Conservation (phyloP, 2,888 invertebrate species). For the Phyllotreta cruciferae region DNA sequence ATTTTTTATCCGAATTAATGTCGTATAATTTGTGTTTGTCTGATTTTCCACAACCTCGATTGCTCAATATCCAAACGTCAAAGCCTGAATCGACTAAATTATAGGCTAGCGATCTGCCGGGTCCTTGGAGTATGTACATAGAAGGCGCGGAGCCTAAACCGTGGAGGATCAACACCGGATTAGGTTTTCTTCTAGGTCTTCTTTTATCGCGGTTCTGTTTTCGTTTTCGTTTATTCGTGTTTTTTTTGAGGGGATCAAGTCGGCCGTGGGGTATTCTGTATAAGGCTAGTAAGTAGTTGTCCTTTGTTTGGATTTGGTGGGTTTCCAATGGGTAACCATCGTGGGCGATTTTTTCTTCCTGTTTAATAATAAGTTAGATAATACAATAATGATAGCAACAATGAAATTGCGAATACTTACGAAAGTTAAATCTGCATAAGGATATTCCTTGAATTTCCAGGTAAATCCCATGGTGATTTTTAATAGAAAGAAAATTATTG, state of each 20-base stretch:
- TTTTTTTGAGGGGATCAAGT: neutral
- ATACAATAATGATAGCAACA: no score
- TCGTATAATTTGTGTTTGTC: slow-evolving; percentile 63
- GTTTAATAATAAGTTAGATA: no score
- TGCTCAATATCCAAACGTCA: slow-evolving; percentile 84
- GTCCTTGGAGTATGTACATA: slow-evolving; percentile 77
- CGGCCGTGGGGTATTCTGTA: slow-evolving; percentile 69
- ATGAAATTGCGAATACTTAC: slow-evolving; percentile 18
- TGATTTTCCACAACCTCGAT: slow-evolving; percentile 75
- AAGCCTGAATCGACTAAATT: slow-evolving; percentile 71
- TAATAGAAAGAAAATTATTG: no score
- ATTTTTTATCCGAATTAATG: slow-evolving; percentile 59
- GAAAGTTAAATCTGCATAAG: slow-evolving; percentile 22
- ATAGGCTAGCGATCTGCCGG: slow-evolving; percentile 66
- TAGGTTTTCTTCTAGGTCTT: slow-evolving; percentile 54
- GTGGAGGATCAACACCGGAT: slow-evolving; percentile 70
- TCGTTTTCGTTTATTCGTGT: no score
- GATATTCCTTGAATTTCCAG: slow-evolving; percentile 14
- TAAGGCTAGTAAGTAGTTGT: slow-evolving; percentile 78
- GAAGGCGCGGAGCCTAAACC: slow-evolving; percentile 76
- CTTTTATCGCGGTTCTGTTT: neutral
- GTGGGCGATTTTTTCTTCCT: slow-evolving; percentile 22
- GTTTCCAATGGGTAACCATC: slow-evolving; percentile 66
- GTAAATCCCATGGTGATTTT: neutral
- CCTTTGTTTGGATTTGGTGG: slow-evolving; percentile 70